phyloP scores from a whole-genome alignment of 1,140 invertebrate genomes.

The Leucophenga varia region DNA sequence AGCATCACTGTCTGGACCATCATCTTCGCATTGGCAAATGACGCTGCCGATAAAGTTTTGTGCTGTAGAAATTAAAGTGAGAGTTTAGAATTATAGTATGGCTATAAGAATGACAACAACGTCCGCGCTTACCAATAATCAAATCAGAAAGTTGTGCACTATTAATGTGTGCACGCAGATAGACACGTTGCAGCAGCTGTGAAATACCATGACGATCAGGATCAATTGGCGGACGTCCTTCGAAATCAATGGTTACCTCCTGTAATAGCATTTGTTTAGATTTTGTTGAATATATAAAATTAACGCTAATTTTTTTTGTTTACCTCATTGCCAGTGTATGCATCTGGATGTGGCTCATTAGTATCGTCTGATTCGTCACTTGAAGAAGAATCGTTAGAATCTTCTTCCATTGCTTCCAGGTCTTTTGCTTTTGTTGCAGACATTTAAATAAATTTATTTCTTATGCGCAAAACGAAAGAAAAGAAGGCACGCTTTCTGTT shows the following conservation, averaged over 20 bases:
- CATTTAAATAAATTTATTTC: constrained; percentile 20
- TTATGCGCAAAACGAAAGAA: neutral
- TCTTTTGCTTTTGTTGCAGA: constrained; percentile 44
- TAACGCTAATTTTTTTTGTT: neutral
- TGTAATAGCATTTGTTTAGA: constrained; percentile 26
- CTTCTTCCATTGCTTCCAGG: constrained; percentile 39
- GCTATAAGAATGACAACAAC: neutral
- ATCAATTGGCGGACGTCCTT: constrained; percentile 76
- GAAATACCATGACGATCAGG: constrained; percentile 85
- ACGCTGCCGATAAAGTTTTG: constrained; percentile 86
- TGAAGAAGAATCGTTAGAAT: constrained; percentile 34
- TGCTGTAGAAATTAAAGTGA: constrained; percentile 47
- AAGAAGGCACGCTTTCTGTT: neutral
- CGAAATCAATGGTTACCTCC: constrained; percentile 81
- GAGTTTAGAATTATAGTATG: neutral
- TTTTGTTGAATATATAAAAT: no score
- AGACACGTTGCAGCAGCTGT: constrained; percentile 76
- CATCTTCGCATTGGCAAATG: constrained; percentile 72
- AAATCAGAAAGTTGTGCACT: constrained; percentile 73
- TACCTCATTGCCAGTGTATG: constrained; percentile 48
- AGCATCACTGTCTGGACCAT: constrained; percentile 62
- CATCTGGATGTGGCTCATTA: constrained; percentile 37
- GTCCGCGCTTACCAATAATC: constrained; percentile 64
- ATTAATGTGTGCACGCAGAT: constrained; percentile 80
- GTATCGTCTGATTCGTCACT: constrained; percentile 30